phyloP scores from a whole-genome alignment of 2,888 invertebrate species.

The Zelleria hepariella region DNA sequence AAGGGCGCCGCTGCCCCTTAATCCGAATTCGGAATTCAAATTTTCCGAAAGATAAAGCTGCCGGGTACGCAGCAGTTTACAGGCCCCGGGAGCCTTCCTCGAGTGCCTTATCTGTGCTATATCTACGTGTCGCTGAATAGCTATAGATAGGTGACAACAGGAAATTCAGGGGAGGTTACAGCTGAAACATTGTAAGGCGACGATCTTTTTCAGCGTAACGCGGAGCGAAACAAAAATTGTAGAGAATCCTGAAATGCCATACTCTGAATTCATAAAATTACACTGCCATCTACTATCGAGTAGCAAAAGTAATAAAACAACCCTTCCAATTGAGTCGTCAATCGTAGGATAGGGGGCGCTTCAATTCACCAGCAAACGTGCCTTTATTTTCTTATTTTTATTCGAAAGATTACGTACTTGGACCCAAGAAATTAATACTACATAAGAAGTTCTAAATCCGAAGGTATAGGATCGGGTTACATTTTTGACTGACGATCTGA shows the following conservation, averaged over 20 bases:
- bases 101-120: constrained; percentile 6
- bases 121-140: not conserved
- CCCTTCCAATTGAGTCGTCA: constrained; percentile 14
- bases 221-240: not conserved
- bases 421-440: no score
- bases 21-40: constrained; percentile 30
- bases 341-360: constrained; percentile 26
- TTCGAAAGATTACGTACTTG: no score
- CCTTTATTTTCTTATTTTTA: no score
- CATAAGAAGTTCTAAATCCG: no score
- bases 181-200: not conserved
- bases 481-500: no score
- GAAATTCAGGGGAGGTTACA: not conserved
- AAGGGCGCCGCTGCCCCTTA: constrained; percentile 29
- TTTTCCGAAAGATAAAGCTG: constrained; percentile 54
- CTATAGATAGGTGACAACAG: not conserved
- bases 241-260: not conserved
- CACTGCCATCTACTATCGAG: constrained; percentile 34
- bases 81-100: constrained; percentile 27
- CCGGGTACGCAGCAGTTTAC: constrained; percentile 27
- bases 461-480: no score
- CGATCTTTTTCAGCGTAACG: not conserved
- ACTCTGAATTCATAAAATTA: not conserved
- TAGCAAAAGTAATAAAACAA: constrained; percentile 24
- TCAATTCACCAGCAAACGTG: constrained; percentile 5